Base-by-base conservation (phyloP, 2,113 vertebrate species). In the Dolichotis patagonum region DNA sequence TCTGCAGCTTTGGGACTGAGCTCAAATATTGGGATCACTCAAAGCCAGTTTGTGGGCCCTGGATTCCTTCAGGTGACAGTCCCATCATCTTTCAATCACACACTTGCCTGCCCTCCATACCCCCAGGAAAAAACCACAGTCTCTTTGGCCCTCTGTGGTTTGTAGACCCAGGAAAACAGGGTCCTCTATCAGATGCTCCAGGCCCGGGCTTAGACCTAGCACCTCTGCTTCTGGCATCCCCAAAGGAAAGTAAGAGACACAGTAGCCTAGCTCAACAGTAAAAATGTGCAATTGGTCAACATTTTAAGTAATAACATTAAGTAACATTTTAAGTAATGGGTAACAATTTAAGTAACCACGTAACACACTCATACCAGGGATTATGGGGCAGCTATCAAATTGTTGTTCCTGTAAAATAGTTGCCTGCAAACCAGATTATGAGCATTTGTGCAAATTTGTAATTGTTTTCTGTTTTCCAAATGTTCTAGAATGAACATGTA, bases 61-160 rank as follows among this genome's bases (percentile, higher is more conserved):
- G 1, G 52, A 1, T 38, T 26, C 35, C 12, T 24, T 35, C 38
- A 22, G 81, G 32, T 13, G 60, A 30, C 35, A 62, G 5, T 26
- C 13, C 1, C 17, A 12, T 54, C 35, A 0, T 75, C 28, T 30
- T 62, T 43, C n/a, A 30, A 11, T 10, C 41, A 0, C 17, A 17
- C 1, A 26, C 41, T 16, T 1, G 0, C 65, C 43, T 24, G n/a
- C 5, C n/a, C 19, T 1, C 1, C 35, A 67, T 9, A 0, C 7
- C 24, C 16, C 54, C 2, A 16, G 20, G 2, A 17, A 65, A 14
- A 7, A 22, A 87, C 81, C 63, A 41, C 60, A 67, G 62, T 49
- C 26, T 46, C 58, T 16, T 35, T 6, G 22, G 26, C 35, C 46
- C 24, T 30, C 12, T 43, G 24, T 7, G 41, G 60, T 11, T 41